Base-by-base conservation (phyloP, 92 coral and sea anemone species). In the Zoanthus sociatus region DNA sequence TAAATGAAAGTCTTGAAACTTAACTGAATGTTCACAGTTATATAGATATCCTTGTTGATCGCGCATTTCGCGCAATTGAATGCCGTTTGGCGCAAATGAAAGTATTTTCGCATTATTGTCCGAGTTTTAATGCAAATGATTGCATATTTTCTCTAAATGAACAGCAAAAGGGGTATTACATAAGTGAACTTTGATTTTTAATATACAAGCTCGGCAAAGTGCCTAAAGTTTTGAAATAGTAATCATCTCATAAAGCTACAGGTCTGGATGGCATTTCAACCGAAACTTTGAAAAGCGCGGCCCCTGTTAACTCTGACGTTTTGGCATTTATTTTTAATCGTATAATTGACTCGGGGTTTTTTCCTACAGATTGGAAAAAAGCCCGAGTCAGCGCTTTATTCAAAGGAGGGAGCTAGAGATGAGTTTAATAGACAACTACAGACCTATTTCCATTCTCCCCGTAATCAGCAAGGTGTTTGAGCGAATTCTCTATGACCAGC, bases 191-290 rank as follows among this genome's bases (percentile, higher is more conserved):
- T 26, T 26, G 26, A 26, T 26, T 26, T 26, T 26, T 26, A 0
- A 26, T 26, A 26, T 26, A 26, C 26, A 26, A 26, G 26, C 26
- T 26, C 26, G 26, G 50, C 53, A 84, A 73, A 51, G 88, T 84
- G 61, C 61, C 16, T 45, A 71, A 84, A 71, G 79, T 84, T 63
- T 74, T 87, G 45, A 55, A 78, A 46, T 42, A 47, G 48, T 71
- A 87, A 46, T 87, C 93, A 53, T 53, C 50, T 0, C 48, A 81
- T 68, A 90, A 90, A 87, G 93, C 93, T 20, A 90, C 93, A 26
- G 70, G 82, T 30, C 64, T 84, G 76, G 88, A 84, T 73, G 77
- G 77, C 64, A 84, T 71, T 72, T 56, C 64, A 56, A 56, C 64
- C 64, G 76, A 76, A 76, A 74, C 76, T 31, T 55, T 86, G 47